phyloP scores from a whole-genome alignment of 2,888 invertebrate species.

The Operophtera brumata region DNA sequence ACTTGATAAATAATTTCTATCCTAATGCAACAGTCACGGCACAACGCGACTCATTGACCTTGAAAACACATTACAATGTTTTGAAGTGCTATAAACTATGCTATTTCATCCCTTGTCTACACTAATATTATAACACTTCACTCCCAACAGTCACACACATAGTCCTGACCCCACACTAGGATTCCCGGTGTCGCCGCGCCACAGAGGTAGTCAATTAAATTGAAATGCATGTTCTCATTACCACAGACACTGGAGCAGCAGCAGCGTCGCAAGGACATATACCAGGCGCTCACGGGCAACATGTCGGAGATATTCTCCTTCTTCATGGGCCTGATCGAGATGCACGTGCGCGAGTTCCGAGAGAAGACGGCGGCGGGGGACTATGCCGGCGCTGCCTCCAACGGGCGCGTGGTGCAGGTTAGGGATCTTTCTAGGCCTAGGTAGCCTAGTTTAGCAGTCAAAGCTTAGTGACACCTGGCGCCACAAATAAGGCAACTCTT shows the following conservation, averaged over 20 bases:
- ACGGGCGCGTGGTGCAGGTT: conserved; percentile 89
- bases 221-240: no score
- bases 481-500: no score
- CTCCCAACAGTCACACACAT: no score
- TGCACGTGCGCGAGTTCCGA: conserved; percentile 88
- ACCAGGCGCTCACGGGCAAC: conserved; percentile 91
- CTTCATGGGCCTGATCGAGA: conserved; percentile 89
- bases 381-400: conserved; percentile 84
- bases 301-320: conserved; percentile 94
- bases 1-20: conserved; percentile 4
- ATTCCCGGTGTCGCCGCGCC: no score
- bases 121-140: no score
- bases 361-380: conserved; percentile 83
- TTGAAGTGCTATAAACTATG: no score
- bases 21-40: conserved; percentile 4
- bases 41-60: not conserved
- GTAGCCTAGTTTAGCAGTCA: no score
- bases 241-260: conserved; percentile 89
- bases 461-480: no score
- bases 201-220: no score
- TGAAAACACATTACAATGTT: not conserved
- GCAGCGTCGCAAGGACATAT: conserved; percentile 93
- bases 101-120: no score
- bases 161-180: no score
- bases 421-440: not conserved